Evolutionary conservation across 2,888 invertebrate genomes (phyloP), one percentile per base, ranked within the genome.

Genomic region (Sylvicola cinctus): DNA sequence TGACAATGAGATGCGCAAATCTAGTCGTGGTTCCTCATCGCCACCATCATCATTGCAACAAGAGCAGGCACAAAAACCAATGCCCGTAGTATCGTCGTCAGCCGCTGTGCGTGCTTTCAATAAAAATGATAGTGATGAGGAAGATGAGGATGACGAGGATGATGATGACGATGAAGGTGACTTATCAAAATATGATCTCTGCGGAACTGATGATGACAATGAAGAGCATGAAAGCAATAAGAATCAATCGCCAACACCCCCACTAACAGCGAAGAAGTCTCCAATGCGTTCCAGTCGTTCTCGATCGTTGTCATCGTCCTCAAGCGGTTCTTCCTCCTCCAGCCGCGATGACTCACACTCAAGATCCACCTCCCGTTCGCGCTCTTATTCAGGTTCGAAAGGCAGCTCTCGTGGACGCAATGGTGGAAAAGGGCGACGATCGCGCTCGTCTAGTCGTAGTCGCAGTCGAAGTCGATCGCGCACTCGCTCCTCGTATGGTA

Each of bases 171-270:
- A 69, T 28, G 66, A 65, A 40, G 76, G 66, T 10, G 79, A 81
- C 52, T 61, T 80, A 32, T 74, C 78, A 16, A 80, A 80, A 51
- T 83, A 81, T 52, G 77, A 79, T 49, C 59, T 81, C 29, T 77
- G 76, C 71, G 76, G 74, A 38, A 67, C 66, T 42, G 73, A 71
- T 39, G 69, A 66, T 31, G 69, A 65, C 37, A 55, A 20, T 2
- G 7, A 3, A 11, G 31, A 31, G 11, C 14, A 12, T 17, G 33
- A 36, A 30, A 25, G 16, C 3, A 29, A 12, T 14, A 33, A 26
- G 7, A 32, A 30, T 16, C 37, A 34, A 37, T 12, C 23, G 12
- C 13, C 16, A 8, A 36, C n/a, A n/a, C n/a, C n/a, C n/a, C n/a
- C n/a, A n/a, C n/a, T n/a, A n/a, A n/a, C n/a, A n/a, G n/a, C 38